Evolutionary conservation across 1,140 invertebrate species (phyloP).

Genomic region (Bombus difficillimus): DNA sequence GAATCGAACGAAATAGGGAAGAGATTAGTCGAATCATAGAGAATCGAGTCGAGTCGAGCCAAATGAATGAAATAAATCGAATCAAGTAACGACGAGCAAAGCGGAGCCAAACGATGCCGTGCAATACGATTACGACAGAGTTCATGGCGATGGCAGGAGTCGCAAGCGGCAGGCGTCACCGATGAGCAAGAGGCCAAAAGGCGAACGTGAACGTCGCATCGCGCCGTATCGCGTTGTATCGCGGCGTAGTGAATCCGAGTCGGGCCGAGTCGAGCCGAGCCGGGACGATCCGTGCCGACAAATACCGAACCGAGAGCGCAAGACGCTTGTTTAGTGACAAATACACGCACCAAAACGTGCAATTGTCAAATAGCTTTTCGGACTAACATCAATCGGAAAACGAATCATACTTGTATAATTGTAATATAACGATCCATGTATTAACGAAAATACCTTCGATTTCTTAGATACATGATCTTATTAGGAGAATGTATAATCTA

Average conservation of each 20-base stretch:
- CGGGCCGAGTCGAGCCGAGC: slow-evolving; percentile 53
- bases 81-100: not conserved
- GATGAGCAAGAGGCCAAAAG: not conserved
- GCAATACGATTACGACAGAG: not conserved
- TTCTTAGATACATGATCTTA: not conserved
- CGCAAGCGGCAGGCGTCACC: not conserved
- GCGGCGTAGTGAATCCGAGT: not conserved
- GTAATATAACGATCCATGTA: not conserved
- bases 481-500: not conserved
- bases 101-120: slow-evolving; percentile 26
- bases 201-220: not conserved
- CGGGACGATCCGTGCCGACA: slow-evolving; percentile 51
- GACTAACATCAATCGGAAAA: not conserved
- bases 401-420: not conserved
- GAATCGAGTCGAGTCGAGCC: not conserved
- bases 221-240: no score
- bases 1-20: not conserved
- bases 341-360: slow-evolving; percentile 14
- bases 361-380: slow-evolving; percentile 36
- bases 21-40: not conserved
- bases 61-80: not conserved
- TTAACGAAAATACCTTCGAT: not conserved
- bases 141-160: not conserved
- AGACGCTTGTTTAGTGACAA: slow-evolving; percentile 50
- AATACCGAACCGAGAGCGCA: slow-evolving; percentile 41